These are phyloP conservation scores for Lepus timidus DNA, from an alignment of 2,113 vertebrate genomes.

Conservation along the genomic window DNA sequence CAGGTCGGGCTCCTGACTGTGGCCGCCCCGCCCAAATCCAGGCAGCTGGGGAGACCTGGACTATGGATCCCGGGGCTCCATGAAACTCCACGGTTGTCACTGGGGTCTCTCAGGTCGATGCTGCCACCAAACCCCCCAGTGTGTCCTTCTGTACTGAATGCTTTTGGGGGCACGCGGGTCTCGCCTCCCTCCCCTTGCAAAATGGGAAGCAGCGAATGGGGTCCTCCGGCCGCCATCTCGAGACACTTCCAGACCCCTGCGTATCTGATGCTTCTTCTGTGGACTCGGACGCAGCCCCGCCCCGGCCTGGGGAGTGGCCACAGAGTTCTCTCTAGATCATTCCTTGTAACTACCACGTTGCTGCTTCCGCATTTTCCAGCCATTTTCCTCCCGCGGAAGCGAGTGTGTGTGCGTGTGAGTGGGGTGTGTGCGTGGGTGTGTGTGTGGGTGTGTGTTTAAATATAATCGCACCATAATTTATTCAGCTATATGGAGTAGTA, in stretches of 20 bases:
- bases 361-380: conserved; percentile 93
- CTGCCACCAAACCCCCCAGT: background rate
- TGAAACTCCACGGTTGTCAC: background rate
- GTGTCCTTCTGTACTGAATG: background rate
- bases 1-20: background rate
- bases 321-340: conserved; percentile 86
- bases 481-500: conserved; percentile 99
- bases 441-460: conserved; percentile 89
- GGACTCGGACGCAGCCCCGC: conserved; percentile 86
- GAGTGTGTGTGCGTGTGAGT: conserved; percentile 69
- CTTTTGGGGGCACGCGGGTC: background rate
- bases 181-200: background rate
- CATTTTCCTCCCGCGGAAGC: conserved; percentile 86
- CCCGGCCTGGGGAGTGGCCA: conserved; percentile 88
- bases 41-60: background rate
- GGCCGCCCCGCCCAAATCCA: background rate
- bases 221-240: conserved; percentile 1
- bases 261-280: conserved; percentile 90
- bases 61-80: background rate
- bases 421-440: conserved; percentile 84
- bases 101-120: accelerated
- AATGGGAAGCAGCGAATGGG: background rate
- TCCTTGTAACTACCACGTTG: conserved; percentile 86
- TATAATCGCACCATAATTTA: conserved; percentile 99
- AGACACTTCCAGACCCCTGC: conserved; percentile 80